Conservation (phyloP, 2,797 vertebrate species). For the Crocodylus rhombifer region DNA sequence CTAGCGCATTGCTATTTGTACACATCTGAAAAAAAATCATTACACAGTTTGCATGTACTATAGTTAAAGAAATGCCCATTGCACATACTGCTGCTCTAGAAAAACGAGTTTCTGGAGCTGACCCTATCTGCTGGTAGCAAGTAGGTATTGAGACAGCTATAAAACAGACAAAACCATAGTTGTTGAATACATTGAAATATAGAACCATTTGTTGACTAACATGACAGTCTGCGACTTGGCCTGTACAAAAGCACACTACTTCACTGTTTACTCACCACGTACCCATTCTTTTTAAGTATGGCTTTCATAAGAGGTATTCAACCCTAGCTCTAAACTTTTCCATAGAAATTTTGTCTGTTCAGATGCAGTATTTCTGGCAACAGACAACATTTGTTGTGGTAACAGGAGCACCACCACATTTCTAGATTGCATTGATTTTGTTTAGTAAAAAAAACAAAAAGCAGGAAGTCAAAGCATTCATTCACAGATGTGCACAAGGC, state of each 20-base stretch:
- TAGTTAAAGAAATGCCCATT: not conserved
- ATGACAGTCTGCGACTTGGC: constrained; percentile 15
- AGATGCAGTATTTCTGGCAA: not conserved
- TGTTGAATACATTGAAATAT: constrained; percentile 23
- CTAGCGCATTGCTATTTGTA: not conserved
- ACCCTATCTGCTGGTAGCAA: not conserved
- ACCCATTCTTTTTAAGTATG: constrained; percentile 25
- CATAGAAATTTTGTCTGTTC: fast-evolving
- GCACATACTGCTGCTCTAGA: not conserved
- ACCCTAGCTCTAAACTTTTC: constrained; percentile 7
- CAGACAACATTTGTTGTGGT: not conserved
- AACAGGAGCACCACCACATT: not conserved
- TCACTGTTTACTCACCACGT: constrained; percentile 58
- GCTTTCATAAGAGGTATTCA: constrained; percentile 23
- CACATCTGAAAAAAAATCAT: not conserved
- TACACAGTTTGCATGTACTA: not conserved
- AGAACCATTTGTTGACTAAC: constrained; percentile 28
- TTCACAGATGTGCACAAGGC: too few relatives aligned
- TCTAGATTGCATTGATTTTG: not conserved
- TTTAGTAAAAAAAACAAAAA: fast-evolving
- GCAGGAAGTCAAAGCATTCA: not conserved
- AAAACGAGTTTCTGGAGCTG: not conserved
- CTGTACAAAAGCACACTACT: constrained; percentile 30
- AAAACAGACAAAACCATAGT: constrained; percentile 24
- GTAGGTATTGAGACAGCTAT: not conserved